phyloP scores from a whole-genome alignment of 2,113 vertebrate genomes.

The Tamias sibiricus region DNA sequence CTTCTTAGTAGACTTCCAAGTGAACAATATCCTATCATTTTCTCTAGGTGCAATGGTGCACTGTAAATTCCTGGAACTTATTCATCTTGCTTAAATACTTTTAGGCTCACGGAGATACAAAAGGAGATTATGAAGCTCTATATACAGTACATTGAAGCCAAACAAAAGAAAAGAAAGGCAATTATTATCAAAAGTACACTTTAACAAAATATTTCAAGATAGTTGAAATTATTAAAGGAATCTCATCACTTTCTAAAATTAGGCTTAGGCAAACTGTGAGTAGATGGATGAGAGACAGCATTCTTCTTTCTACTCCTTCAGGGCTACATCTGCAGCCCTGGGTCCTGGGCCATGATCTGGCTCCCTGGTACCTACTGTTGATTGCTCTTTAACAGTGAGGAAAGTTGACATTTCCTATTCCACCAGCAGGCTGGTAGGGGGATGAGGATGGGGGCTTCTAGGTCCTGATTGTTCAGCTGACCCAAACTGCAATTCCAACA shows the following conservation, averaged over 20 bases:
- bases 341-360: not conserved
- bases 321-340: too few relatives aligned
- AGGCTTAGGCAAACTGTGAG: not conserved
- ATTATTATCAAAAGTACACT: not conserved
- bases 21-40: not conserved
- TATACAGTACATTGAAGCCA: not conserved
- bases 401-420: not conserved
- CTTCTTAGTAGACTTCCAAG: not conserved
- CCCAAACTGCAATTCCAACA: not conserved
- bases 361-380: not conserved
- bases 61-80: not conserved
- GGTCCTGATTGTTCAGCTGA: not conserved
- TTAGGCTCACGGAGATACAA: not conserved
- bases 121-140: not conserved
- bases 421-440: not conserved
- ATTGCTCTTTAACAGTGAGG: not conserved
- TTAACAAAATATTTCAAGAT: not conserved
- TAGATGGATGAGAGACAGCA: not conserved
- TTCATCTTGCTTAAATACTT: not conserved
- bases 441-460: not conserved
- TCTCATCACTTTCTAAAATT: not conserved
- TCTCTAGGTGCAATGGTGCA: not conserved
- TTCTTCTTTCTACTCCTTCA: not conserved
- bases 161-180: not conserved
- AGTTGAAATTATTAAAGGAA: constrained; percentile 10